phyloP scores from a whole-genome alignment of 1,140 invertebrate genomes.

The Aplysia californica region DNA sequence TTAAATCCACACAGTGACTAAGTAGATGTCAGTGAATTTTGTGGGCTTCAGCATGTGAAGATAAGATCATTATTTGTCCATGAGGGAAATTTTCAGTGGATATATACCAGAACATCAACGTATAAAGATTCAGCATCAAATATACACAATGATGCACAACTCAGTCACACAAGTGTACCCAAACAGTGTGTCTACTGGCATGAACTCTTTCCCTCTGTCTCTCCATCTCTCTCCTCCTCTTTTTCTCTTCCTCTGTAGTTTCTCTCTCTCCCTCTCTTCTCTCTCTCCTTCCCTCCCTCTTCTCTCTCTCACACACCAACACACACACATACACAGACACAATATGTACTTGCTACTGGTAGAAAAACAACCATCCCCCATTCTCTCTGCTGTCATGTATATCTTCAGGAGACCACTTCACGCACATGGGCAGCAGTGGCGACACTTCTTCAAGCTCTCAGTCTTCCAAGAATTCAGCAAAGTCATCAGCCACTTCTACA shows the following conservation, averaged over 20 bases:
- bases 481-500: not conserved
- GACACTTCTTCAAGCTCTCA: not conserved
- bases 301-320: too few species aligned
- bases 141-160: too few species aligned
- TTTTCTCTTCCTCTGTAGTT: not conserved
- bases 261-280: not conserved
- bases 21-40: too few species aligned
- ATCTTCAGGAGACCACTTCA: conserved; percentile 41
- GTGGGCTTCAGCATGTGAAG: too few species aligned
- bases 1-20: too few species aligned
- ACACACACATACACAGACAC: not conserved
- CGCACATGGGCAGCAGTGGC: conserved; percentile 20
- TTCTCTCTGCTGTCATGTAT: not conserved
- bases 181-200: too few species aligned
- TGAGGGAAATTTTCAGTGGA: too few species aligned
- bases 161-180: too few species aligned
- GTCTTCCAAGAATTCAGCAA: not conserved
- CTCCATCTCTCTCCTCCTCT: not conserved
- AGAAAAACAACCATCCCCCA: not conserved
- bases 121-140: too few species aligned
- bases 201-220: not conserved
- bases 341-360: not conserved
- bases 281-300: too few species aligned
- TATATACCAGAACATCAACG: too few species aligned
- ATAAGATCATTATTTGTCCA: too few species aligned